A percentile compares a stretch with the other conserved stretches of the same genome.
phyloP scores from a whole-genome alignment of 92 coral and sea anemone genomes.

The Bergia puertoricense region DNA sequence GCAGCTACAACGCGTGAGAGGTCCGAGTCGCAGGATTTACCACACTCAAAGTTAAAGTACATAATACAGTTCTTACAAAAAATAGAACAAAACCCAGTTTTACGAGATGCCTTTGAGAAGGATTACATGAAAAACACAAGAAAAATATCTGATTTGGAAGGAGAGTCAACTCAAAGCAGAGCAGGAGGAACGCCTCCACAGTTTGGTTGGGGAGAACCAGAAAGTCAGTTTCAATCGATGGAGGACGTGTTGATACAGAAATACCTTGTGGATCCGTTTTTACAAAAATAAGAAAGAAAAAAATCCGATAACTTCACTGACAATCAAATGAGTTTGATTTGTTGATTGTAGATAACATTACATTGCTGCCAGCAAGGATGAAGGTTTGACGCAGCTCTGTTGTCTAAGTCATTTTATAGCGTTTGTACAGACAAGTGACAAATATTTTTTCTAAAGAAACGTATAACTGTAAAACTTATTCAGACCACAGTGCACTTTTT shows the following conservation, averaged over 20 bases:
- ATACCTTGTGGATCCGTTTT: neutral
- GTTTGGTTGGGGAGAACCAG: neutral
- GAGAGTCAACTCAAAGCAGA: neutral
- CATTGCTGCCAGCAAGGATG: no score
- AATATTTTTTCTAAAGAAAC: no score
- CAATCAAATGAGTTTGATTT: no score
- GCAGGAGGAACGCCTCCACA: neutral
- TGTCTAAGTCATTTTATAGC: no score
- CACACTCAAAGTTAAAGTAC: neutral
- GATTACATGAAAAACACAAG: neutral
- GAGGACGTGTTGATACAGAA: neutral
- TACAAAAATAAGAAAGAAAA: neutral
- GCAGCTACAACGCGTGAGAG: neutral
- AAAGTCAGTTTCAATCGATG: neutral
- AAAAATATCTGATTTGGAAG: neutral
- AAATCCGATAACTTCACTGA: neutral
- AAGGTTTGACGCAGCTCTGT: no score
- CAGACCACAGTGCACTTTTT: no score
- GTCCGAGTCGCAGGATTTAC: neutral
- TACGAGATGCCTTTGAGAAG: conserved; percentile 1
- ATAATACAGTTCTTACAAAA: neutral
- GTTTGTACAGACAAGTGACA: no score
- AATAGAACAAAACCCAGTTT: neutral
- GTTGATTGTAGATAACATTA: no score
- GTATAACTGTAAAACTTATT: no score